Percentiles rank a stretch among this genome's conserved stretches.
phyloP scores from a whole-genome alignment of 2,888 invertebrate species.

The Spialia ferax region DNA sequence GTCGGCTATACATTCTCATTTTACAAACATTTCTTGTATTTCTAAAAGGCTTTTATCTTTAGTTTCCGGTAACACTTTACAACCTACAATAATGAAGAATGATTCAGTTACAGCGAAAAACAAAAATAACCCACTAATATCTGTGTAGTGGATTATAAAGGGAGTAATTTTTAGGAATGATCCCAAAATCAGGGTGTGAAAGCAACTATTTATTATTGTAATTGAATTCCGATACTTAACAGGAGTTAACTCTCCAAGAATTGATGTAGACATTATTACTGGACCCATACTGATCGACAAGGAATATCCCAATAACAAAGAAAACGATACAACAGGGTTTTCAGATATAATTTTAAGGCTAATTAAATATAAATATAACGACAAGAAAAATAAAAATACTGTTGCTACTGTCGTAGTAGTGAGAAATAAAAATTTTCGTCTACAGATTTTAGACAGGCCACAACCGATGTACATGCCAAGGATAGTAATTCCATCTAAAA shows the following conservation, averaged over 20 bases:
- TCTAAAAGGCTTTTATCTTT: constrained; percentile 54
- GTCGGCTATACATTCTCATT: no score
- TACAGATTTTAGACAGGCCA: constrained; percentile 49
- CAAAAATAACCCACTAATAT: constrained; percentile 44
- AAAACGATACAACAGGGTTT: constrained; percentile 54
- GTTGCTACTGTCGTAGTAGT: constrained; percentile 45
- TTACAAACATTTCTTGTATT: constrained; percentile 43
- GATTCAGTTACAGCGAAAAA: constrained; percentile 42
- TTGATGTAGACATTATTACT: constrained; percentile 54
- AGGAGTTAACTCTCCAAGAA: constrained; percentile 45
- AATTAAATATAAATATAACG: constrained; percentile 48
- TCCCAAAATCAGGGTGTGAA: constrained; percentile 26
- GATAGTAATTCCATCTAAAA: background rate
- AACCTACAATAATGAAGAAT: constrained; percentile 39
- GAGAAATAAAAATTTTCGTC: constrained; percentile 53
- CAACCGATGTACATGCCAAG: constrained; percentile 51
- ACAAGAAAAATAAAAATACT: constrained; percentile 45
- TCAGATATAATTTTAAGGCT: constrained; percentile 43
- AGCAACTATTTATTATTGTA: constrained; percentile 12
- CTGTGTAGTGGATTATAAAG: constrained; percentile 39
- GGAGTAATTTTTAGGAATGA: constrained; percentile 41
- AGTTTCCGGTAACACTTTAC: constrained; percentile 49
- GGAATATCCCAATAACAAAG: constrained; percentile 57
- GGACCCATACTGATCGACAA: constrained; percentile 57
- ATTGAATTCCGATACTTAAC: constrained; percentile 39